Evolutionary conservation across 2,113 vertebrate genomes (phyloP).

Genomic region (Prietella phreatophila): DNA sequence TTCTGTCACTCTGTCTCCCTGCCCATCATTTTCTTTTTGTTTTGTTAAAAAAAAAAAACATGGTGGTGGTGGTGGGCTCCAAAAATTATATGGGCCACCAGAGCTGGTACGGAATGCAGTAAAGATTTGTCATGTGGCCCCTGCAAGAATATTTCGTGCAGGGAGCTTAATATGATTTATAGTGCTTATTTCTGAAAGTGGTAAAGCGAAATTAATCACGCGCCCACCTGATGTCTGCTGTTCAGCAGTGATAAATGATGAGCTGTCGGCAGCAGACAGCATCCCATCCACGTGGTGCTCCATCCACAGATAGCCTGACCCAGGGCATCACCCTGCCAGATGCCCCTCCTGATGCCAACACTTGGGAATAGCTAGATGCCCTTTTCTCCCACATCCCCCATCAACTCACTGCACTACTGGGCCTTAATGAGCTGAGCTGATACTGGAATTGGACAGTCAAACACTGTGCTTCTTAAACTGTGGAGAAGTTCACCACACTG

Average conservation of each 20-base stretch:
- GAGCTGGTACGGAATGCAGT: conserved; percentile 63
- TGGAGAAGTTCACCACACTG: conserved; percentile 38
- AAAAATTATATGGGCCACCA: conserved; percentile 42
- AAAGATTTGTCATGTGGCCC: conserved; percentile 73
- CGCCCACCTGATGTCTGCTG: conserved; percentile 74
- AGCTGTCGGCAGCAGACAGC: conserved; percentile 75
- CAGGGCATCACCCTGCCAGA: conserved; percentile 67
- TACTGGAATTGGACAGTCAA: conserved; percentile 59
- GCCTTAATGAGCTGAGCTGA: conserved; percentile 67
- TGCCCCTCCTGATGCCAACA: conserved; percentile 64
- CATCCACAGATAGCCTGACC: conserved; percentile 74
- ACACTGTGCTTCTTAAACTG: conserved; percentile 22
- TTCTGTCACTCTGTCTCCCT: conserved; percentile 49
- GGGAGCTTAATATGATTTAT: conserved; percentile 77
- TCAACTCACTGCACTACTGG: conserved; percentile 53
- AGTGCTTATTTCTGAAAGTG: conserved; percentile 81
- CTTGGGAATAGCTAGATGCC: conserved; percentile 50
- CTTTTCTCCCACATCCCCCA: conserved; percentile 6
- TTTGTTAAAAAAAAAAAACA: not conserved
- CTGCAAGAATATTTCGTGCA: conserved; percentile 58
- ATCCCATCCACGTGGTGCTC: conserved; percentile 75
- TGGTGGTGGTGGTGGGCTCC: conserved; percentile 21
- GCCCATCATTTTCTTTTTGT: conserved; percentile 32
- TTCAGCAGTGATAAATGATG: conserved; percentile 80
- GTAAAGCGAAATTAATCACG: conserved; percentile 81